phyloP scores from a whole-genome alignment of 2,888 invertebrate species.

The Coelopa pilipes region DNA sequence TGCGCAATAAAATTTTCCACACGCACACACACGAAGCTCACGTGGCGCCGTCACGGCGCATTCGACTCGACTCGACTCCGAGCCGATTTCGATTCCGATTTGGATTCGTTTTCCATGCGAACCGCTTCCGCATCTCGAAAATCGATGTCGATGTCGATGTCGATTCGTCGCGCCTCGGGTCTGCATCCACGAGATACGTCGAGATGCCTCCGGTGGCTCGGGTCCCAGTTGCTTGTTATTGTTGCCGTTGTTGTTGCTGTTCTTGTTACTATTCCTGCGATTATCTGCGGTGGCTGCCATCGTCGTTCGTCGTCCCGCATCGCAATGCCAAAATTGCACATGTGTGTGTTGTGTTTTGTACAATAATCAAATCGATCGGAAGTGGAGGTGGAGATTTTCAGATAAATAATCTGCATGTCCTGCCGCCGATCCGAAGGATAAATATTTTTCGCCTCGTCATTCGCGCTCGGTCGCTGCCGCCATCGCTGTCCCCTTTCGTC shows the following conservation, averaged over 20 bases:
- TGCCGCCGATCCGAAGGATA: neutral
- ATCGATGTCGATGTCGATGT: constrained; percentile 4
- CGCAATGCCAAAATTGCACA: too few relatives aligned
- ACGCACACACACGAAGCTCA: neutral
- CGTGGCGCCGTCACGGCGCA: too few relatives aligned
- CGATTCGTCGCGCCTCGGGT: constrained; percentile 9
- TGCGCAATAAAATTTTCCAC: constrained; percentile 4
- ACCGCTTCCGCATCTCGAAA: neutral
- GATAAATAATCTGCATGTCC: constrained; percentile 10
- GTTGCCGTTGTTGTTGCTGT: too few relatives aligned
- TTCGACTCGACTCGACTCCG: neutral
- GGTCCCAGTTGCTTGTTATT: too few relatives aligned
- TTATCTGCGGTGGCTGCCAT: too few relatives aligned
- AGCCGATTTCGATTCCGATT: neutral
- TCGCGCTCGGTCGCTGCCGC: too few relatives aligned
- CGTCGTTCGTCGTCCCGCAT: too few relatives aligned
- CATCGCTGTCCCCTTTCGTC: too few relatives aligned
- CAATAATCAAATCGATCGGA: neutral
- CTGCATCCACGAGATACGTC: too few relatives aligned
- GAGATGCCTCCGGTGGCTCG: too few relatives aligned
- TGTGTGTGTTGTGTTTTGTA: too few relatives aligned
- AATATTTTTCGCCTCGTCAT: neutral
- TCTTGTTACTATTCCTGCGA: too few relatives aligned
- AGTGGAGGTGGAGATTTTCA: neutral
- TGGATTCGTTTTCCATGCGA: neutral